phyloP scores from a whole-genome alignment of 2,797 vertebrate species.

The Huso huso region DNA sequence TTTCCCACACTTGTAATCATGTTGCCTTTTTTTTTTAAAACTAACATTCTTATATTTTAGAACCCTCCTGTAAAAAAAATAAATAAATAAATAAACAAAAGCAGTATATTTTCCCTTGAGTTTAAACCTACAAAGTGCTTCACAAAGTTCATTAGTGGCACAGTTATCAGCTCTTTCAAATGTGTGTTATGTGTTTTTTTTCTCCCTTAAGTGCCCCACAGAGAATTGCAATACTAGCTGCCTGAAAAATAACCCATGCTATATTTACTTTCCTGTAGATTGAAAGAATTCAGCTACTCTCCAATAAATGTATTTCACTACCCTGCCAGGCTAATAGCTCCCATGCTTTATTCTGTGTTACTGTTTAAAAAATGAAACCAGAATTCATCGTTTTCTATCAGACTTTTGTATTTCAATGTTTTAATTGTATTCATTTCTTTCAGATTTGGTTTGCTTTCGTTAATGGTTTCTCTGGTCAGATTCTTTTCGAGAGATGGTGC shows the following conservation, averaged over 20 bases:
- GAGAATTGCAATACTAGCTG: neutral
- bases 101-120: conserved; percentile 30
- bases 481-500: conserved; percentile 97
- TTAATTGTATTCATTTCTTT: conserved; percentile 31
- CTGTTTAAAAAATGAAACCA: neutral
- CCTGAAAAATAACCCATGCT: no score
- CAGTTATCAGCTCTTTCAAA: neutral
- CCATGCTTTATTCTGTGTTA: neutral
- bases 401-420: neutral
- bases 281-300: no score
- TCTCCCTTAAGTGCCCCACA: neutral
- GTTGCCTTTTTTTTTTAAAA: no score
- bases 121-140: conserved; percentile 31
- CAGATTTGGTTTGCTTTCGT: conserved; percentile 99
- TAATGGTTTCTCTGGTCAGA: conserved; percentile 97
- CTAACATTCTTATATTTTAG: neutral
- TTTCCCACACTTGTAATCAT: no score
- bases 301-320: neutral
- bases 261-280: no score
- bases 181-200: neutral
- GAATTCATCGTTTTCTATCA: neutral
- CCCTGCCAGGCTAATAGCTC: neutral
- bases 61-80: neutral
- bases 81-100: neutral
- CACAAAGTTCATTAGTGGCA: conserved; percentile 25